Percentiles rank a stretch among this genome's conserved stretches.
Conservation (phyloP, 1,140 invertebrate species). For the Drosophila quadrilineata region DNA sequence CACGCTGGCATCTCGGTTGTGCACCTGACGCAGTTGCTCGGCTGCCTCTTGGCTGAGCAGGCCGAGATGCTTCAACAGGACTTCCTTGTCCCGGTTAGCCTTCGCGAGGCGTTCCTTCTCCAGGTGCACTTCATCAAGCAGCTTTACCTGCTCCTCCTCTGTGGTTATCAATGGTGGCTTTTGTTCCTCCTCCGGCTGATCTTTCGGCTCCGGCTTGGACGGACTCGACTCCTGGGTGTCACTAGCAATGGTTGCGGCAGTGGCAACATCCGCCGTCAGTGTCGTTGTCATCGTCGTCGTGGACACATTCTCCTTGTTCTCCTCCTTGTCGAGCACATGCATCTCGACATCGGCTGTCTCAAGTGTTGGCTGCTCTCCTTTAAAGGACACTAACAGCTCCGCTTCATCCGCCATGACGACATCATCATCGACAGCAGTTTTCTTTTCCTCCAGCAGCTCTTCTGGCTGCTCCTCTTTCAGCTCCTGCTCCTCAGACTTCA, state of each 20-base stretch:
- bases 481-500: background rate
- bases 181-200: conserved; percentile 46
- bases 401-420: conserved; percentile 7
- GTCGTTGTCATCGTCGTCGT: too few relatives aligned
- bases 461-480: background rate
- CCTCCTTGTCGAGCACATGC: conserved; percentile 31
- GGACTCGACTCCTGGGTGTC: conserved; percentile 19
- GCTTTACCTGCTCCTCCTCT: conserved; percentile 37
- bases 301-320: conserved; percentile 68
- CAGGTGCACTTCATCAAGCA: too few relatives aligned
- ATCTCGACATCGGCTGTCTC: conserved; percentile 7
- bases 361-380: too few relatives aligned
- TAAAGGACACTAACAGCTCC: too few relatives aligned
- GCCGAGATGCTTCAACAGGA: conserved; percentile 85
- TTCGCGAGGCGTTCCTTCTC: too few relatives aligned
- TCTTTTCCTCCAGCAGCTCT: background rate
- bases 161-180: conserved; percentile 25
- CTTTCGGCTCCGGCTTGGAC: background rate
- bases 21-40: conserved; percentile 80
- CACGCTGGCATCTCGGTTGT: conserved; percentile 80
- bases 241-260: background rate
- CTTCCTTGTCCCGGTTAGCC: conserved; percentile 83
- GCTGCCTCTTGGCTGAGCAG: conserved; percentile 85
- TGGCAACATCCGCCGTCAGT: conserved; percentile 4
- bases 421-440: background rate